Evolutionary conservation across 2,113 vertebrate species (phyloP), one percentile per base, ranked within the genome.

Genomic region (Callipepla squamata): DNA sequence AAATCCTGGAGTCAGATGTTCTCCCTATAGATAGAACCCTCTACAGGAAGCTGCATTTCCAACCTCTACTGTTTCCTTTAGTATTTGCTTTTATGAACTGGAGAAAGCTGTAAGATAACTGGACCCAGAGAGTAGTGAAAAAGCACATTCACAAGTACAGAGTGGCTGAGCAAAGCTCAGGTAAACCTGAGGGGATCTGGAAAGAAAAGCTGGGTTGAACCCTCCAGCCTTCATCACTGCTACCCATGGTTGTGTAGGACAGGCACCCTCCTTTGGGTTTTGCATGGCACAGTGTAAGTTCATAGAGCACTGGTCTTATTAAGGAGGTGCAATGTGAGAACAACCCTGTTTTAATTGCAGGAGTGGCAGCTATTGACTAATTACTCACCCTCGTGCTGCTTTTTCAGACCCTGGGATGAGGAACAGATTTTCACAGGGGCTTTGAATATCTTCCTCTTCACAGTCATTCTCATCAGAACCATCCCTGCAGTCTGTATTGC

Each of bases 401-500:
- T 85, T 97, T 61, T 98, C 94, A 25, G 98, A 96, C 12, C 99
- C 99, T 21, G 99, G 99, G 76, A 99, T 97, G 3, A 95, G 90
- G 16, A 98, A 59, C 26, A 98, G 95, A 11, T 97, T 72, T 47
- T 93, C 95, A 81, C 99, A 99, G 86, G 98, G 98, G 28, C 38
- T 93, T 7, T 97, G 61, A 45, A 61, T 81, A 47, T 36, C 84
- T 58, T 92, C 38, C 3, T 92, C 79, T 18, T 98, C 97, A 83
- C 99, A 99, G 62, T 85, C 69, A 0, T 91, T 94, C 91, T 99
- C 99, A 45, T 99, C 99, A 20, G 98, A 98, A 11, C 85, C 95
- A 34, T 98, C 98, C 4, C 95, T 84, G 87, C 99, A 99, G 96
- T 99, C 99, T 4, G 0, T 3, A 36, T 99, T 98, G 69, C 98